Conservation (phyloP, 2,888 invertebrate genomes). For the Dendrolimus houi region DNA sequence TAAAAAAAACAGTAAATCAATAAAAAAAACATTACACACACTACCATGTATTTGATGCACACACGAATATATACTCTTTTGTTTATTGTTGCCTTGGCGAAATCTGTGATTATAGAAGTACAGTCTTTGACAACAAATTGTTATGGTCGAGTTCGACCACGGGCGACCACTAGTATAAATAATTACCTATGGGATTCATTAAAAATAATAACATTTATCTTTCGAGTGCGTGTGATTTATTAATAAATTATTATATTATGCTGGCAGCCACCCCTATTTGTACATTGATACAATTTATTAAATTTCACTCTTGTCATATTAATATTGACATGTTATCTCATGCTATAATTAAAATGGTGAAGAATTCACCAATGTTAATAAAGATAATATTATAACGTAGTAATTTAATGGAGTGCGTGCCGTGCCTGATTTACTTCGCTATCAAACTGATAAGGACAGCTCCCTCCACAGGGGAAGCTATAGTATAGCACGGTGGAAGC, state of each 20-base stretch:
- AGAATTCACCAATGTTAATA: constrained; percentile 53
- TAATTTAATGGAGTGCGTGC: constrained; percentile 47
- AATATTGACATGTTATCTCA: constrained; percentile 50
- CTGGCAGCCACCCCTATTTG: constrained; percentile 44
- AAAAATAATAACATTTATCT: constrained; percentile 13
- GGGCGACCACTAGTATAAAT: too few relatives aligned
- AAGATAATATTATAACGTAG: constrained; percentile 49
- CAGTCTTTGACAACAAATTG: too few relatives aligned
- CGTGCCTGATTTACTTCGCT: constrained; percentile 50
- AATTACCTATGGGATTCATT: background rate
- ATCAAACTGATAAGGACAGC: constrained; percentile 59
- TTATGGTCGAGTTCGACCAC: too few relatives aligned
- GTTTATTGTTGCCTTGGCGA: too few relatives aligned
- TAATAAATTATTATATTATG: constrained; percentile 51
- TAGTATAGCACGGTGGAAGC: background rate
- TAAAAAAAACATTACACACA: too few relatives aligned
- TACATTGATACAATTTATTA: constrained; percentile 60
- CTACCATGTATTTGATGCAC: too few relatives aligned
- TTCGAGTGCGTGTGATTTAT: constrained; percentile 46
- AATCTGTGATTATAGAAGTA: too few relatives aligned
- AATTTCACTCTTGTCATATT: constrained; percentile 51
- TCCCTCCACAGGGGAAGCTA: constrained; percentile 30
- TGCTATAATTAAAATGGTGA: constrained; percentile 56
- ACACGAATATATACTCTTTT: too few relatives aligned
- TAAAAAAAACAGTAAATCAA: too few relatives aligned